Base-by-base conservation (phyloP, 2,888 invertebrate species). In the Tetrapedia diversipes region DNA sequence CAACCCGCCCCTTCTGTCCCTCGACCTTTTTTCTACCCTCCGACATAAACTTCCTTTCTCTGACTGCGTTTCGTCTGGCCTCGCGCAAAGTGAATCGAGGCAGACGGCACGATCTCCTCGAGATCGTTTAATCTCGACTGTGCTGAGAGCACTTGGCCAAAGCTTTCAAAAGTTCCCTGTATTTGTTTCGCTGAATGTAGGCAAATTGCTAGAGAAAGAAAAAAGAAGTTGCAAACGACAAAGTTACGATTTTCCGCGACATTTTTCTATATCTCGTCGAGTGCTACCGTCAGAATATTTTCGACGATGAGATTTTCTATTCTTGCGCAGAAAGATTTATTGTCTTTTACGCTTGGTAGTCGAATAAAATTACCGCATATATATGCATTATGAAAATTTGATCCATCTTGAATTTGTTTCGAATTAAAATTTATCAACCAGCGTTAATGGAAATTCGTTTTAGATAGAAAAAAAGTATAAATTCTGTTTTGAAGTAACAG, bases 21-120 rank as follows among this genome's bases (percentile, higher is more conserved):
- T 54, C 79, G 72, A 69, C 69, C 74, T 79, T 47, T 75, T 43
- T 37, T 57, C 68, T 65, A 47, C 27, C 54, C 65, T 81, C 60
- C 60, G 16, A 32, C 45, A 43, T 11, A 34, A 57, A 41, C 34
- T 43, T 29, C 29, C 43, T 43, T 51, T 11, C 34, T 24, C 16
- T 4, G 24, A 19, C 37, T n/a, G 34, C 8, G 51, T n/a, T n/a
- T 39, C 27, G 29, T 63, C 49, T 49, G 53, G 51, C n/a, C 39
- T 57, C 43, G 54, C 16, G 19, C 24, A n/a, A 39, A 53, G 27
- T 19, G 49, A 43, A 63, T 69, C 41, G 19, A 57, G 37, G 37
- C 39, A 41, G 53, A 39, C 59, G 24, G 16, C 29, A 51, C 11
- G 34, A 51, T 43, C 49, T 39, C 24, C 43, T 59, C 37, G 29